These are phyloP conservation scores for Matsumurasca onukii DNA, from an alignment of 1,140 invertebrate species.

Conservation along the genomic window DNA sequence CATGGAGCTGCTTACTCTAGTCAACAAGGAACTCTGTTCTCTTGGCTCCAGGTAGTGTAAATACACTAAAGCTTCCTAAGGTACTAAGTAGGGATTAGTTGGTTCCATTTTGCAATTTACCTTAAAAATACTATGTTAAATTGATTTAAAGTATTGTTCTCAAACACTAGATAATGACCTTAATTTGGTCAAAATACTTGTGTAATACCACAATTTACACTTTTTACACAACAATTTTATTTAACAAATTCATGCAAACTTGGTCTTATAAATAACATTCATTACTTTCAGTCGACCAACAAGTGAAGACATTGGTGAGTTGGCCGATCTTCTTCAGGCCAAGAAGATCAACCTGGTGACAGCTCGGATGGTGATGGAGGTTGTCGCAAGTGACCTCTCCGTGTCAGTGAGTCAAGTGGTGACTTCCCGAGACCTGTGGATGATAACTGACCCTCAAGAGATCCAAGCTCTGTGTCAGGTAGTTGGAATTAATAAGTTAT, in stretches of 20 bases:
- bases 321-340: conserved; percentile 58
- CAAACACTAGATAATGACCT: background rate
- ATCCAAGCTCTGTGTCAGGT: conserved; percentile 61
- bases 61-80: conserved; percentile 38
- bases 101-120: background rate
- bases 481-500: too few species aligned
- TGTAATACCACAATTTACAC: background rate
- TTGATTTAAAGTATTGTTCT: background rate
- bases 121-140: background rate
- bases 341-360: conserved; percentile 61
- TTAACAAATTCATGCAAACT: too few species aligned
- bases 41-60: conserved; percentile 59
- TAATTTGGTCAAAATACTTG: background rate
- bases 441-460: conserved; percentile 61
- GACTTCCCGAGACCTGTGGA: conserved; percentile 58
- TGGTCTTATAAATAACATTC: too few species aligned
- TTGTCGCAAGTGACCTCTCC: conserved; percentile 53
- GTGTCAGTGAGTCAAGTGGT: conserved; percentile 57
- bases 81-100: too few species aligned
- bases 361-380: conserved; percentile 54
- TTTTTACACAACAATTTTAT: background rate
- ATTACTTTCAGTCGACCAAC: conserved; percentile 51
- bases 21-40: conserved; percentile 62
- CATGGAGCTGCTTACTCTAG: conserved; percentile 61
- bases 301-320: conserved; percentile 55